phyloP scores from a whole-genome alignment of 2,888 invertebrate species.

The Pogonocherus hispidulus region DNA sequence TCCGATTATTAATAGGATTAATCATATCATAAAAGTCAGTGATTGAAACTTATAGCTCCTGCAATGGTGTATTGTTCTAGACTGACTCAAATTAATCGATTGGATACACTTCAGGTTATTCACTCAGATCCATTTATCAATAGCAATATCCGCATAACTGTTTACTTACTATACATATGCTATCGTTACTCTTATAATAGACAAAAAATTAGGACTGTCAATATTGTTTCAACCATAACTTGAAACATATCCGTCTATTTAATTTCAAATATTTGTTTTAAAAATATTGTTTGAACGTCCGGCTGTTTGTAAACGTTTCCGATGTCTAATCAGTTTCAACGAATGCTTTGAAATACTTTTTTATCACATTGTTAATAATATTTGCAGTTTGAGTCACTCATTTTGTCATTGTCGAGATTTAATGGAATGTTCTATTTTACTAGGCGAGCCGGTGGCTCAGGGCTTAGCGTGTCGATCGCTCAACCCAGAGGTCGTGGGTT shows the following conservation, averaged over 20 bases:
- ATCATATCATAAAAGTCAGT: not conserved
- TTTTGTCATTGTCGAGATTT: not conserved
- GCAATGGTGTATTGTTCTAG: not conserved
- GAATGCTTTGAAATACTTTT: conserved; percentile 13
- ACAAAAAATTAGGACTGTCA: conserved; percentile 40
- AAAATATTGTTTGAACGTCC: conserved; percentile 46
- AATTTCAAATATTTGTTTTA: conserved; percentile 54
- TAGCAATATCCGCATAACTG: conserved; percentile 20
- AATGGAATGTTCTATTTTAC: too few species aligned
- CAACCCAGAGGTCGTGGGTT: too few species aligned
- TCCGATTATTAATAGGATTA: not conserved
- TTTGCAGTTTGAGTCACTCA: conserved; percentile 1
- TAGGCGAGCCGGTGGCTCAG: too few species aligned
- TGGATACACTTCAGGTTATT: not conserved
- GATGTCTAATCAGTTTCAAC: conserved; percentile 32
- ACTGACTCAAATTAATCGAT: not conserved
- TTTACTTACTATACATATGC: conserved; percentile 8
- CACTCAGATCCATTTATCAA: conserved; percentile 9
- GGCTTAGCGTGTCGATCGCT: too few species aligned
- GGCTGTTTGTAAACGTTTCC: conserved; percentile 50
- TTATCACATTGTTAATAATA: not conserved
- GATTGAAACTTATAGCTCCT: not conserved
- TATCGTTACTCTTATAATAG: conserved; percentile 29
- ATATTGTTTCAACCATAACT: conserved; percentile 52
- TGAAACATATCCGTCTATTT: conserved; percentile 54